Conservation (phyloP, 1,140 invertebrate genomes). For the Drosophila bifasciata region DNA sequence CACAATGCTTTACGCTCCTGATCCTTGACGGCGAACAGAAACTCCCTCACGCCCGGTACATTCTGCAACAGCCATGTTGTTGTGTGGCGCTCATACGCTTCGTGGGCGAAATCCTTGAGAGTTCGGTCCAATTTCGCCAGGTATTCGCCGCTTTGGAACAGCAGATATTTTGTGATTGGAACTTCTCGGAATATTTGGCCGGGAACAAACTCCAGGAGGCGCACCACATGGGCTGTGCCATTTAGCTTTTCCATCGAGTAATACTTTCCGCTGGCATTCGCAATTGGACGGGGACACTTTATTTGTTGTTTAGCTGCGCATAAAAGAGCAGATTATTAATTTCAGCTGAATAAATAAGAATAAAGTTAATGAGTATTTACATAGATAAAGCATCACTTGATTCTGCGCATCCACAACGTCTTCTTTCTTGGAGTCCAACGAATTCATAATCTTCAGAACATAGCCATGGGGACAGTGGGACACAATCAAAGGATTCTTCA, state of each 20-base stretch:
- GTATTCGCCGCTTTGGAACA: constrained; percentile 89
- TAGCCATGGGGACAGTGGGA: constrained; percentile 87
- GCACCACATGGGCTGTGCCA: constrained; percentile 87
- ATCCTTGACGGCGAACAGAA: constrained; percentile 88
- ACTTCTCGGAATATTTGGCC: constrained; percentile 88
- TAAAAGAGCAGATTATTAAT: constrained; percentile 4
- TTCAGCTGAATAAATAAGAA: too few species aligned
- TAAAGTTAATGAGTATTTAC: constrained; percentile 81
- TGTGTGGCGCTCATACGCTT: constrained; percentile 87
- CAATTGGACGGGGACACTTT: constrained; percentile 88
- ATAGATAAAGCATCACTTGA: constrained; percentile 88
- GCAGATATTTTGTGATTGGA: constrained; percentile 86
- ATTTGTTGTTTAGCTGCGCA: constrained; percentile 86
- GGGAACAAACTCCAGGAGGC: constrained; percentile 89
- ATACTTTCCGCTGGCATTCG: constrained; percentile 87
- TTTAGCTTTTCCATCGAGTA: constrained; percentile 86
- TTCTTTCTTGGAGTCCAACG: constrained; percentile 89
- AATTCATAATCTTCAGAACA: constrained; percentile 92
- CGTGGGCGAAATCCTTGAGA: constrained; percentile 89
- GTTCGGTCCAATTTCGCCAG: constrained; percentile 88
- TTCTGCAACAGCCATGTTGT: constrained; percentile 90
- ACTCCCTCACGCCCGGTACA: constrained; percentile 88
- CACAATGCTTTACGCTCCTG: constrained; percentile 86
- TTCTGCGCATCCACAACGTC: constrained; percentile 89
- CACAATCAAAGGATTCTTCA: constrained; percentile 86